These are phyloP conservation scores for Hemistola chrysoprasaria DNA, from an alignment of 2,888 invertebrate genomes.

Conservation along the genomic window DNA sequence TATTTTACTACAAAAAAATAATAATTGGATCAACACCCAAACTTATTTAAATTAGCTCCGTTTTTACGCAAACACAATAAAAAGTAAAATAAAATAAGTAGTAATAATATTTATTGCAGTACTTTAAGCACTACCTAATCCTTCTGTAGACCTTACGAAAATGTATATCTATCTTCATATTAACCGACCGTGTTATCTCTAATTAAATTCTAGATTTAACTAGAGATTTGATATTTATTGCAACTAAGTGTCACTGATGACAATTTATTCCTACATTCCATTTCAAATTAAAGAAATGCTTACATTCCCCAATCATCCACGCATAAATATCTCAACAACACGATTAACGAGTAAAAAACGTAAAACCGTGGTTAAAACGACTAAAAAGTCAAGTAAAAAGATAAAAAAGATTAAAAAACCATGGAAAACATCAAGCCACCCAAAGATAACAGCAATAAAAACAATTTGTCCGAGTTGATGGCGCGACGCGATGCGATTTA, in stretches of 20 bases:
- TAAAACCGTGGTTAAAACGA: slow-evolving; percentile 21
- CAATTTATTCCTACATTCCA: background rate
- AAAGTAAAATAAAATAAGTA: too few species aligned
- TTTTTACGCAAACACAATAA: too few species aligned
- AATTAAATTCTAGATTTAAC: too few species aligned
- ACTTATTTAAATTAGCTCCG: too few species aligned
- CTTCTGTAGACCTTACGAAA: too few species aligned
- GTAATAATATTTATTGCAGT: too few species aligned
- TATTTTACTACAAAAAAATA: too few species aligned
- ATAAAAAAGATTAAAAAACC: slow-evolving; percentile 41
- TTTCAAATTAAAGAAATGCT: slow-evolving; percentile 6
- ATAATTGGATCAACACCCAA: too few species aligned
- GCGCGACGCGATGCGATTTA: slow-evolving; percentile 67
- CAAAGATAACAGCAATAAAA: slow-evolving; percentile 75
- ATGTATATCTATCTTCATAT: too few species aligned
- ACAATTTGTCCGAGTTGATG: slow-evolving; percentile 70
- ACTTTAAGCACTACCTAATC: too few species aligned
- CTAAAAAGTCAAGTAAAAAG: slow-evolving; percentile 4
- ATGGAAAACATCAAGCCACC: slow-evolving; percentile 68
- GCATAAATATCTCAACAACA: slow-evolving; percentile 22
- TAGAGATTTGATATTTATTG: background rate
- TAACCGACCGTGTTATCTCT: too few species aligned
- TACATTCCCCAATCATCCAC: slow-evolving; percentile 18
- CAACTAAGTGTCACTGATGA: too few species aligned
- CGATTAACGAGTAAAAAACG: slow-evolving; percentile 34